A percentile compares a stretch with the other conserved stretches of the same genome.
Evolutionary conservation across 2,888 invertebrate species (phyloP).

Genomic region (Cosmopolites sordidus): DNA sequence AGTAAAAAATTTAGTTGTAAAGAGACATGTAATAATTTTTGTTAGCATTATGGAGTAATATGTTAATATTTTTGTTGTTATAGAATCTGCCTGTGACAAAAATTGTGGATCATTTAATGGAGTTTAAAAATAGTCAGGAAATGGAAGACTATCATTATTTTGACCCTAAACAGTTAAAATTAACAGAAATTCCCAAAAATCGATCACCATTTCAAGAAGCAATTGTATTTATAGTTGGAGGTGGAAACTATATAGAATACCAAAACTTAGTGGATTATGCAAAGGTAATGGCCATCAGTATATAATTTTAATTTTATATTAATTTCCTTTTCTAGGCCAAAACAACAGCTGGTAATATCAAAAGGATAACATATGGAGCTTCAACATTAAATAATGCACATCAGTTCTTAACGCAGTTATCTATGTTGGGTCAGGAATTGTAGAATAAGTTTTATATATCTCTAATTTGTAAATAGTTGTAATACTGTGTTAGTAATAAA

Average conservation of each 20-base stretch:
- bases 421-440: constrained; percentile 72
- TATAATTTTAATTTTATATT: too few relatives aligned
- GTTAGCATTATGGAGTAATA: not conserved
- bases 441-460: constrained; percentile 26
- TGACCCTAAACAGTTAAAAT: constrained; percentile 90
- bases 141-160: constrained; percentile 88
- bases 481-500: not conserved
- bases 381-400: constrained; percentile 91
- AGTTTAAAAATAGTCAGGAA: constrained; percentile 70
- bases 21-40: constrained; percentile 81
- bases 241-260: constrained; percentile 98
- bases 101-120: constrained; percentile 85
- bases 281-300: constrained; percentile 54
- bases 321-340: constrained; percentile 60
- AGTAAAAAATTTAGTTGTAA: constrained; percentile 97
- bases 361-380: constrained; percentile 90
- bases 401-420: constrained; percentile 89
- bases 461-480: not conserved
- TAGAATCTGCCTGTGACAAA: constrained; percentile 92
- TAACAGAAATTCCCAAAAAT: constrained; percentile 62
- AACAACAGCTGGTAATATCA: constrained; percentile 62
- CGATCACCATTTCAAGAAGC: constrained; percentile 77
- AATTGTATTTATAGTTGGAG: constrained; percentile 86
- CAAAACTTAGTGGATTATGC: constrained; percentile 96
- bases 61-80: constrained; percentile 30